Evolutionary conservation across 1,140 invertebrate species (phyloP).

Genomic region (Sinella curviseta): DNA sequence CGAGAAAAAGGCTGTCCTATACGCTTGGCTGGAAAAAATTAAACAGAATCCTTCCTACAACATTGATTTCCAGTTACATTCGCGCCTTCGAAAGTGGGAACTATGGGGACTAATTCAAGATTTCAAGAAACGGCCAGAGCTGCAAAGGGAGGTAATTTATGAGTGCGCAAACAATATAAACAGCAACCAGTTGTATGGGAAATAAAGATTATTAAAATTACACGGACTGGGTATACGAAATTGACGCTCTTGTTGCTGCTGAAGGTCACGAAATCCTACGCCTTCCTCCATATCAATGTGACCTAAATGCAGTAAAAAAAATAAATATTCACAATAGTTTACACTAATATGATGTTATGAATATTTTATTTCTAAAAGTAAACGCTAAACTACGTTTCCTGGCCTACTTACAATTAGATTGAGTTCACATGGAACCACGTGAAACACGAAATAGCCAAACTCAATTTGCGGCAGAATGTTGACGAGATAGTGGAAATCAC

Average conservation of each 20-base stretch:
- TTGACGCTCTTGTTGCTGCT: not conserved
- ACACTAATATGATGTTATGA: not conserved
- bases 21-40: not conserved
- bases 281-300: not conserved
- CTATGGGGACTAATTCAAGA: not conserved
- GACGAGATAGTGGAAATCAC: not conserved
- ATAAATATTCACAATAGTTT: not conserved
- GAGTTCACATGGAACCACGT: not conserved
- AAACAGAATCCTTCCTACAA: not conserved
- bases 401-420: too few relatives aligned
- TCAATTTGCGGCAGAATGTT: not conserved
- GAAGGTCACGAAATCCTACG: not conserved
- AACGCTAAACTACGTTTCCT: too few relatives aligned
- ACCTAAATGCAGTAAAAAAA: not conserved
- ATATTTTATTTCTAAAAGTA: too few relatives aligned
- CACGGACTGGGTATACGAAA: not conserved
- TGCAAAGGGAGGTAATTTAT: not conserved
- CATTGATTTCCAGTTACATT: not conserved
- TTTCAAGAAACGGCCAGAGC: not conserved
- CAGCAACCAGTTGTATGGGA: too few relatives aligned
- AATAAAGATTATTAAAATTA: too few relatives aligned
- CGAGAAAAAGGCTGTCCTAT: not conserved
- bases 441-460: not conserved
- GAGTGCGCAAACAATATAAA: too few relatives aligned
- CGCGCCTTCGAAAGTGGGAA: not conserved